Base-by-base conservation (phyloP, 2,888 invertebrate genomes). In the Eristalinus aeneus region DNA sequence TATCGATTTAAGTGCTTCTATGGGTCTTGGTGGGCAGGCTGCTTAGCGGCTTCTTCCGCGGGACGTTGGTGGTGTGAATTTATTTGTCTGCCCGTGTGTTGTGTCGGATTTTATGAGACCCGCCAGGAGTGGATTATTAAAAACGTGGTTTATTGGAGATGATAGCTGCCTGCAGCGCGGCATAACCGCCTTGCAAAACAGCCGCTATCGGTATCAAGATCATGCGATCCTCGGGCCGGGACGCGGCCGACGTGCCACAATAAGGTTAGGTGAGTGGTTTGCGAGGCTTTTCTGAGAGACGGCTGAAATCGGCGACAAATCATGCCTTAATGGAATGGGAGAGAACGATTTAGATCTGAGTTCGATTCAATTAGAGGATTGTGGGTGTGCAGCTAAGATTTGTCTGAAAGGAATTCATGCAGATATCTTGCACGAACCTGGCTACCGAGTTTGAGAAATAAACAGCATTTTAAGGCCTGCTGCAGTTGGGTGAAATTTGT, bases 71-170 rank as follows among this genome's bases (percentile, higher is more conserved):
- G 76, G 85, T 85, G 85, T 85, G 85, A 85, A 85, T 85, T 85
- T 85, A 85, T 85, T 68, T 58, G 64, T 76, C 64, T 73, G 67
- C 46, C 72, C 68, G 71, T 46, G 36, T 61, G 80, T 71, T 53
- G 60, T 23, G 61, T 27, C 72, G 39, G 34, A n/a, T 64, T 82
- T 86, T 86, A 86, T 74, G 77, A 31, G 58, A 64, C 46, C 58
- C 60, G n/a, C 23, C 58, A 11, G 75, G 68, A 68, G 69, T 73
- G 74, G 73, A 77, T 77, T 85, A 85, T 86, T 86, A 82, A 86
- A 82, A 71, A 46, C 74, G 77, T 86, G 82, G 82, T 86, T 86
- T 86, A 86, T 86, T 72, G 86, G 56, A 56, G 63, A 22, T 77
- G 82, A 69, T 61, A 60, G 60, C 71, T 77, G 77, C 73, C 67